These are phyloP conservation scores for Amyelois transitella DNA, from an alignment of 1,140 invertebrate species.

Conservation along the genomic window DNA sequence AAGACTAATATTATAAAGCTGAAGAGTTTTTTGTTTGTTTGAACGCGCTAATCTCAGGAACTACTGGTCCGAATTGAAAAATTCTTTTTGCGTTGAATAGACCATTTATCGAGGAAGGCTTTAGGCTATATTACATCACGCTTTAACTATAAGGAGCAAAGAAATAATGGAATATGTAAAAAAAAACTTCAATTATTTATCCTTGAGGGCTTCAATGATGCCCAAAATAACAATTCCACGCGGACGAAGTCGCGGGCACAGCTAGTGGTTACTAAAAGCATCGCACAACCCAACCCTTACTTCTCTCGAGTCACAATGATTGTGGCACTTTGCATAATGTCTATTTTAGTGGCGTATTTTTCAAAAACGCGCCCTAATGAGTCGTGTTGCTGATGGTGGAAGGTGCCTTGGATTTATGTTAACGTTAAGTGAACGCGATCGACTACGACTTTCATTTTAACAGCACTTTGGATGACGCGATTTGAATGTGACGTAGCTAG, in stretches of 20 bases:
- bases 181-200: too few relatives aligned
- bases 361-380: conserved; percentile 60
- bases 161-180: too few relatives aligned
- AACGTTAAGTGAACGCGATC: conserved; percentile 56
- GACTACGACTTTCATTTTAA: conserved; percentile 21
- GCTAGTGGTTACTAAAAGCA: too few relatives aligned
- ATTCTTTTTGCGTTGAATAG: too few relatives aligned
- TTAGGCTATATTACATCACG: too few relatives aligned
- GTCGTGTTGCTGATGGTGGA: conserved; percentile 48
- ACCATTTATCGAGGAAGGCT: too few relatives aligned
- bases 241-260: neutral
- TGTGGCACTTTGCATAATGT: conserved; percentile 70
- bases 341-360: conserved; percentile 68
- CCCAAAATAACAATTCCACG: neutral
- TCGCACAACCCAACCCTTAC: conserved; percentile 12
- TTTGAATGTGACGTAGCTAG: conserved; percentile 1
- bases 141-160: too few relatives aligned
- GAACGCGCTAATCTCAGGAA: too few relatives aligned
- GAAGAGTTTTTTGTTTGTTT: too few relatives aligned
- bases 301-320: conserved; percentile 58
- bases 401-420: conserved; percentile 46
- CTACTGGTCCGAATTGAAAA: too few relatives aligned
- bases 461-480: conserved; percentile 19
- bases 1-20: too few relatives aligned
- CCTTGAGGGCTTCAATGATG: too few relatives aligned